Base-by-base conservation (phyloP, 2,797 vertebrate genomes). In the Anguilla megastoma region DNA sequence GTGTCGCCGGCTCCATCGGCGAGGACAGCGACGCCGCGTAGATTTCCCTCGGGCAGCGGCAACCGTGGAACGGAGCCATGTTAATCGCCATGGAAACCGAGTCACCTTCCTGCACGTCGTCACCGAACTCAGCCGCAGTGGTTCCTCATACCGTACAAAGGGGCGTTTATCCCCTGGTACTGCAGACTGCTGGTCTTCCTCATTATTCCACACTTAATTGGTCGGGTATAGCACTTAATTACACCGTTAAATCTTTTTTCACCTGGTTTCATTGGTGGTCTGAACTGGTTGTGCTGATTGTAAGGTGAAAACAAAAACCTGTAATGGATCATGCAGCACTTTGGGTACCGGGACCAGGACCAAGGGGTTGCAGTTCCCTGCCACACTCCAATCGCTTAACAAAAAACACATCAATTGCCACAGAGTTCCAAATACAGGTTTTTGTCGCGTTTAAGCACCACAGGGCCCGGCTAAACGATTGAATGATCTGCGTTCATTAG, bases 1-100 rank as follows among this genome's bases (percentile, higher is more conserved):
- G 98, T 12, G 52, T 97, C 4, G 92, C 96, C 36, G 98, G 95
- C 86, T 97, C 97, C 69, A 45, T 96, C 88, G 93, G 56, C 9
- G 89, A 93, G 91, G 85, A 48, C 21, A n/a, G 0, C 54, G 86
- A 8, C 36, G 48, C 88, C 0, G 88, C 18, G 76, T 85, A 88
- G 82, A 21, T 3, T 50, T 84, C 30, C 63, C 0, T 74, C 33
- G 9, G 89, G 89, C 60, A 52, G 33, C 8, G 76, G 86, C 33
- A 66, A 66, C 63, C 3, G 36, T 89, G 86, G 86, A 90, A 90
- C 41, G 0, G 52, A 1, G 45, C 80, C 87, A 33, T 52, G n/a
- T 41, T 83, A 63, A 63, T 82, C 27, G 48, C 45, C 60, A 71
- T 10, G 3, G n/a, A 69, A 69, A 69, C 18, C 50, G 1, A 56